These are phyloP conservation scores for Spisula subtruncata DNA, from an alignment of 2,888 invertebrate species.

Conservation along the genomic window DNA sequence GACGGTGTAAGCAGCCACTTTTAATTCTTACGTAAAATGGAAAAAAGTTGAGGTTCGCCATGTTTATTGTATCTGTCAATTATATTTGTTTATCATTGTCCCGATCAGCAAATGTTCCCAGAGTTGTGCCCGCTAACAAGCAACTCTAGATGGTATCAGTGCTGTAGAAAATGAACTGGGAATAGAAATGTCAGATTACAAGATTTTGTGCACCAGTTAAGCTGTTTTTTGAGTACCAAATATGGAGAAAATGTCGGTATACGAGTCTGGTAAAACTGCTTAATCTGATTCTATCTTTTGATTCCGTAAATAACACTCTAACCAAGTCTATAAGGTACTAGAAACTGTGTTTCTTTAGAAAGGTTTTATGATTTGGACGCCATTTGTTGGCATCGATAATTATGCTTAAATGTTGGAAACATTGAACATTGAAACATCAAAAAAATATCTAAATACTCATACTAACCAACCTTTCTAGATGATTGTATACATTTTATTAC, in stretches of 20 bases:
- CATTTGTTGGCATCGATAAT: not conserved
- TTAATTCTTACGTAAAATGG: not conserved
- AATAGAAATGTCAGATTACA: slow-evolving; percentile 42
- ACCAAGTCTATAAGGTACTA: not conserved
- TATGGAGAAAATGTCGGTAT: slow-evolving; percentile 12
- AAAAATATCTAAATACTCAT: too few relatives aligned
- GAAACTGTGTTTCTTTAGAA: not conserved
- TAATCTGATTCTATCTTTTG: not conserved
- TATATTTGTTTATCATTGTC: slow-evolving; percentile 26
- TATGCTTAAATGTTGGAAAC: slow-evolving; percentile 3
- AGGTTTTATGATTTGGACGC: not conserved
- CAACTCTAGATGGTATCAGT: slow-evolving; percentile 36
- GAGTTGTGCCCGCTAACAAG: slow-evolving; percentile 21
- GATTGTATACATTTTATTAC: too few relatives aligned
- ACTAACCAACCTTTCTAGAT: too few relatives aligned
- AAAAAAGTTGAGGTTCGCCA: not conserved
- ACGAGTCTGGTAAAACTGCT: slow-evolving; percentile 18
- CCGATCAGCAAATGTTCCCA: slow-evolving; percentile 13
- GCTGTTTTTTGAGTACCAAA: not conserved
- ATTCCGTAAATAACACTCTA: not conserved
- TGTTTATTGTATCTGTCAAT: slow-evolving; percentile 43
- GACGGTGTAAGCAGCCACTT: not conserved
- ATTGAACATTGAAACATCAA: not conserved
- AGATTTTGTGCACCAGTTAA: not conserved
- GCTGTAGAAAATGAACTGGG: slow-evolving; percentile 50